These are phyloP conservation scores for Polyodon spathula DNA, from an alignment of 2,113 vertebrate species.

Conservation along the genomic window DNA sequence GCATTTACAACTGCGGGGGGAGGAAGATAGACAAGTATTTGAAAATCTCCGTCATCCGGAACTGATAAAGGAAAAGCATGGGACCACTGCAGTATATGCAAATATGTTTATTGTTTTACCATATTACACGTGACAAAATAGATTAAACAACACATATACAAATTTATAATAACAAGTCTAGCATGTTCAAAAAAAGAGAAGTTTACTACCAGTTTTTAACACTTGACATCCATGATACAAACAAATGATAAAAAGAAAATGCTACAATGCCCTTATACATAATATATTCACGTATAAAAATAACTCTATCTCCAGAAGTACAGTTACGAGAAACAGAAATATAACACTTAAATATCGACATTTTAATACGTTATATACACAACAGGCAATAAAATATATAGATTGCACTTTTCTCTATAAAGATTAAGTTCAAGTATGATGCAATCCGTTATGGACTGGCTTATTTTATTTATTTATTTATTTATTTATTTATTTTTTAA, in stretches of 20 bases:
- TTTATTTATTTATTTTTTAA: too few species aligned
- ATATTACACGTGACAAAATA: constrained; percentile 62
- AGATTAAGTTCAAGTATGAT: constrained; percentile 88
- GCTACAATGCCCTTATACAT: constrained; percentile 90
- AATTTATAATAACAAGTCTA: constrained; percentile 58
- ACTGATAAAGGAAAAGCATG: constrained; percentile 27
- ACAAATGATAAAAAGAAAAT: constrained; percentile 54
- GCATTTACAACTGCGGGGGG: constrained; percentile 19
- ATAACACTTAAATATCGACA: constrained; percentile 84
- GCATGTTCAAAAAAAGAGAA: constrained; percentile 47
- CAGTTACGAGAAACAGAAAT: constrained; percentile 59
- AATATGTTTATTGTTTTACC: constrained; percentile 74
- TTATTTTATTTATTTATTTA: constrained; percentile 49
- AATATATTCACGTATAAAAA: constrained; percentile 89
- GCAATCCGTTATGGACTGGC: constrained; percentile 63
- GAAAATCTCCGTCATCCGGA: constrained; percentile 19
- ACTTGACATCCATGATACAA: constrained; percentile 53
- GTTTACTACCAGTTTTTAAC: constrained; percentile 46
- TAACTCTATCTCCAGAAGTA: constrained; percentile 76
- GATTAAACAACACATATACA: constrained; percentile 70
- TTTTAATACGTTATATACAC: constrained; percentile 67
- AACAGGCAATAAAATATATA: constrained; percentile 52
- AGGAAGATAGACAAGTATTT: too few species aligned
- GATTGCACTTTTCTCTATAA: constrained; percentile 92
- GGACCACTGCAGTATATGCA: constrained; percentile 40